Evolutionary conservation across 2,888 invertebrate genomes (phyloP), one percentile per base, ranked within the genome.

Genomic region (Bedellia somnulentella): DNA sequence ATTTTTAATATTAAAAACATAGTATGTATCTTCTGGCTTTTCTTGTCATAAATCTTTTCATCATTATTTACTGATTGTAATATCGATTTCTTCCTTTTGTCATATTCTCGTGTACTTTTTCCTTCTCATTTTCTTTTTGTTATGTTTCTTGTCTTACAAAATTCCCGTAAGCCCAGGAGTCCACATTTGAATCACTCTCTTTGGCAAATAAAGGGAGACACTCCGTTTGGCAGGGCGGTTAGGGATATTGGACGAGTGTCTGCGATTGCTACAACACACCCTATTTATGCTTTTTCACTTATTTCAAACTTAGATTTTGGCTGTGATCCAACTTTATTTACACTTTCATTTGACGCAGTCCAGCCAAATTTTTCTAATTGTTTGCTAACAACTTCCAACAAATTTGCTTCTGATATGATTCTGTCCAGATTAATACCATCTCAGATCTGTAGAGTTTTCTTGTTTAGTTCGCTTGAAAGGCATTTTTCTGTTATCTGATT

Each of bases 401-500:
- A n/a, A 12, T 32, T 32, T 8, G 32, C 32, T 4, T 27, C 32
- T n/a, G 23, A 8, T 4, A 27, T 22, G n/a, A 31, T 27, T 17
- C 13, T 26, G 14, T 31, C 31, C 4, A 31, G 17, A 11, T 26
- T 31, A 9, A 31, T 11, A 10, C 8, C n/a, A 17, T n/a, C n/a
- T 32, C 32, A 27, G 2, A 23, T 5, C 9, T 9, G 10, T 8
- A 32, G 16, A n/a, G 23, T 30, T 23, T 32, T 27, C 10, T 32
- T 32, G 3, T 24, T 11, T 23, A 27, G 15, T 23, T 32, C 27
- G 6, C 12, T 11, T 17, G 27, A 32, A 9, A 10, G 4, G 24
- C 27, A 32, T 16, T 32, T 32, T 15, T 32, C 32, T 10, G 24
- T 27, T 8, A 32, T 27, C 11, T 32, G 27, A 17, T 32, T 23